Evolutionary conservation across 1,140 invertebrate genomes (phyloP), one percentile per base, ranked within the genome.

Genomic region (Cryptotermes secundus): DNA sequence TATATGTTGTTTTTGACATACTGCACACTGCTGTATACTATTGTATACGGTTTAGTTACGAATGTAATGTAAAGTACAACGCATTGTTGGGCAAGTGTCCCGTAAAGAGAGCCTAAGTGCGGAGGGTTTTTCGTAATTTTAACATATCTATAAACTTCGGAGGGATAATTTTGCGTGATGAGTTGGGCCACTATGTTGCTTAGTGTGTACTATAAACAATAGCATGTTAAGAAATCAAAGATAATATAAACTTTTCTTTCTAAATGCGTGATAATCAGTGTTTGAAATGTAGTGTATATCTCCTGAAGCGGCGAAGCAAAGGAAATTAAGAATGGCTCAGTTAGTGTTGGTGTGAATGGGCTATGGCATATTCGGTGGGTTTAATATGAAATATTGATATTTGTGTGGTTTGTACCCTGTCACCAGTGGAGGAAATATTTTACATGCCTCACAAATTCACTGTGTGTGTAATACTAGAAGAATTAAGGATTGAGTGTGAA

Each of bases 311-410:
- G 80, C 80, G 79, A 80, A 84, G 38, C 49, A 26, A 42, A 80
- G 65, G 80, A 59, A 42, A 38, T 84, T 36, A 36, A 84, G 34
- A 84, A 79, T 84, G 83, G 9, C 80, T 80, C 24, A 80, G 83
- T 79, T 72, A 31, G 26, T 49, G 49, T 42, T 72, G 34, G 83
- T 85, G 59, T 85, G 59, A 85, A 85, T 83, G 79, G 85, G 85
- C 85, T 83, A 85, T 85, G 85, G 85, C 85, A 83, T 85, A 85
- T 85, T 85, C 85, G 85, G 85, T 85, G 34, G 31, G 85, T 85
- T 80, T 80, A 49, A 49, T 49, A 34, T 34, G 34, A 22, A 45
- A 45, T 24, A 1, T 1, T 16, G 31, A 26, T 22, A 22, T 59
- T 36, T 83, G 26, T 83, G 9, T 34, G 1, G 3, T 80, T 80